These are phyloP conservation scores for Drosophila flavopinicola DNA, from an alignment of 2,888 invertebrate genomes.

Conservation along the genomic window DNA sequence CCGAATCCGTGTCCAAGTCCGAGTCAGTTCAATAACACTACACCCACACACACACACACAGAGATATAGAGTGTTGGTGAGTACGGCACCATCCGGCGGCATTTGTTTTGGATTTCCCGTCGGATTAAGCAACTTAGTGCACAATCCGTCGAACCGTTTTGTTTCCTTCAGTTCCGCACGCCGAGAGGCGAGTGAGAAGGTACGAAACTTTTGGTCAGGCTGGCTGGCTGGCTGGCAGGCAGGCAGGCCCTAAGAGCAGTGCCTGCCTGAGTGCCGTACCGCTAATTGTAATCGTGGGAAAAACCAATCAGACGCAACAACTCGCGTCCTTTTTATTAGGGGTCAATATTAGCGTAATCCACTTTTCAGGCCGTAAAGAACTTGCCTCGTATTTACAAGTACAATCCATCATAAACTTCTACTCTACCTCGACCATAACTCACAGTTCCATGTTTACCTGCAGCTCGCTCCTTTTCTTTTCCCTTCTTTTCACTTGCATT, in stretches of 20 bases:
- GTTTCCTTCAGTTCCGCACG: slow-evolving; percentile 55
- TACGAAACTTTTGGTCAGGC: background rate
- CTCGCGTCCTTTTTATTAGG: slow-evolving; percentile 62
- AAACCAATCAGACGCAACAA: slow-evolving; percentile 76
- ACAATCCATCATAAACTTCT: slow-evolving; percentile 33
- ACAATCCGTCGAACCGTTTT: slow-evolving; percentile 52
- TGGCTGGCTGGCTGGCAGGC: background rate
- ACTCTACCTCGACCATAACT: too few relatives aligned
- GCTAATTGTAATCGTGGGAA: slow-evolving; percentile 77
- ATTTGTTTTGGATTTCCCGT: slow-evolving; percentile 77
- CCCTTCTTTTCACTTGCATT: slow-evolving; percentile 36
- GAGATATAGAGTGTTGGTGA: background rate
- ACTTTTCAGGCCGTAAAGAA: slow-evolving; percentile 62
- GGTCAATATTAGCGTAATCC: slow-evolving; percentile 73
- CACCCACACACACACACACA: slow-evolving; percentile 15
- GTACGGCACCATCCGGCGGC: slow-evolving; percentile 48
- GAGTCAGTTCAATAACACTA: slow-evolving; percentile 68
- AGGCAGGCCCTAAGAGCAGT: too few relatives aligned
- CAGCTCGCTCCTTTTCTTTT: background rate
- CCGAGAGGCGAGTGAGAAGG: slow-evolving; percentile 14
- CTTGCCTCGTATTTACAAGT: slow-evolving; percentile 68
- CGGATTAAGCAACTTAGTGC: slow-evolving; percentile 77
- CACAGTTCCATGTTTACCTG: too few relatives aligned
- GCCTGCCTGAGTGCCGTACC: slow-evolving; percentile 13
- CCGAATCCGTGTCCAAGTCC: background rate